Percentiles rank a stretch among this genome's conserved stretches.
Conservation (phyloP, 2,888 invertebrate genomes). For the Deroplatys truncata region DNA sequence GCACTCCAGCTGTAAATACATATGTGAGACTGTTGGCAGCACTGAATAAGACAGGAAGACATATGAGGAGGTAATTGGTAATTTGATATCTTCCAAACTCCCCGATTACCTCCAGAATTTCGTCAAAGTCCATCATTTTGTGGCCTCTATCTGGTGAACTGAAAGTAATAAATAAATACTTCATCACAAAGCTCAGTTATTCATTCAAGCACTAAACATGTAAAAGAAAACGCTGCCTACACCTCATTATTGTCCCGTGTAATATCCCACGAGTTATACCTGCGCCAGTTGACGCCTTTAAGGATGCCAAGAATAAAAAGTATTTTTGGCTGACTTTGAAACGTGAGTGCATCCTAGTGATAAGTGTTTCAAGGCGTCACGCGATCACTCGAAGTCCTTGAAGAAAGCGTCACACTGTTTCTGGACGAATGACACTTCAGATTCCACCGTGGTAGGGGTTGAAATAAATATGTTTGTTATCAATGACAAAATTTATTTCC, state of each 20-base stretch:
- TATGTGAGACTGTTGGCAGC: conserved; percentile 59
- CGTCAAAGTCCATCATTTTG: conserved; percentile 56
- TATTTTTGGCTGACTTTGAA: background rate
- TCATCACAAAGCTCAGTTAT: background rate
- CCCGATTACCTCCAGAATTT: conserved; percentile 55
- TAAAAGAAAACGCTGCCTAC: too few relatives aligned
- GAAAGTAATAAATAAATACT: background rate
- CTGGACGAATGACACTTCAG: too few relatives aligned
- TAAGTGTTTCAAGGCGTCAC: too few relatives aligned
- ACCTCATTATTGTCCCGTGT: background rate
- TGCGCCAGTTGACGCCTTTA: background rate
- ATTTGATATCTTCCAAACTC: conserved; percentile 57
- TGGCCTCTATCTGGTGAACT: background rate
- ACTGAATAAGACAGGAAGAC: conserved; percentile 56
- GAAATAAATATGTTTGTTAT: too few relatives aligned
- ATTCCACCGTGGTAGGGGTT: too few relatives aligned
- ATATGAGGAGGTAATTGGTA: conserved; percentile 52
- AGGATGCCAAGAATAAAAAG: background rate
- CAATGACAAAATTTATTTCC: too few relatives aligned
- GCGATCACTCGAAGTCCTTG: too few relatives aligned
- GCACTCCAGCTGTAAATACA: conserved; percentile 57
- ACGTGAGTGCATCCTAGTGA: background rate
- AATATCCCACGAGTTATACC: background rate
- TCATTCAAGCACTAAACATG: too few relatives aligned
- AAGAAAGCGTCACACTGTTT: too few relatives aligned